Evolutionary conservation across 2,797 vertebrate genomes (phyloP).

Genomic region (Hippopotamyrus pictus): DNA sequence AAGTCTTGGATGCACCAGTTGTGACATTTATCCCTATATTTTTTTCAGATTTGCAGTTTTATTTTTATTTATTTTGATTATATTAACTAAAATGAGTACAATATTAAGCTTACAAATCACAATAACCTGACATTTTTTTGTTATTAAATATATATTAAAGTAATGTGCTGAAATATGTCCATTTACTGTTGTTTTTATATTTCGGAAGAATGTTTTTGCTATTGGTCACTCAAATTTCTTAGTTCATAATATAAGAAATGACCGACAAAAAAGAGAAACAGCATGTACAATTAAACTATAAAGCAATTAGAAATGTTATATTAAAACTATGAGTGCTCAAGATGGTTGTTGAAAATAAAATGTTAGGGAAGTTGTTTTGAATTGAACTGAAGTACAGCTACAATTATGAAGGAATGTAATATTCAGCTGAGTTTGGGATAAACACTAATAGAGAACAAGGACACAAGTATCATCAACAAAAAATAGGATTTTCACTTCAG

Average conservation of each 20-base stretch:
- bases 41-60: constrained; percentile 4
- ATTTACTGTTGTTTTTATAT: background rate
- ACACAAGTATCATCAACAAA: background rate
- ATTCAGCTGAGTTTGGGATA: background rate
- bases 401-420: background rate
- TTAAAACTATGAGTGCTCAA: background rate
- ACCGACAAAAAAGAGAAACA: too few relatives aligned
- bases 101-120: background rate
- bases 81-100: background rate
- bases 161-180: background rate
- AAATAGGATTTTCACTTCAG: background rate
- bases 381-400: background rate
- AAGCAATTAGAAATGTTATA: background rate
- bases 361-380: background rate
- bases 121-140: background rate
- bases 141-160: constrained; percentile 2
- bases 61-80: background rate
- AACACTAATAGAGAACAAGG: background rate
- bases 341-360: background rate
- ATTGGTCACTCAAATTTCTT: background rate
- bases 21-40: background rate
- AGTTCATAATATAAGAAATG: background rate
- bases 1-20: constrained; percentile 6
- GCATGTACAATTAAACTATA: background rate
- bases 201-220: background rate